Base-by-base conservation (phyloP, 2,888 invertebrate genomes). In the Galerucella pusilla region DNA sequence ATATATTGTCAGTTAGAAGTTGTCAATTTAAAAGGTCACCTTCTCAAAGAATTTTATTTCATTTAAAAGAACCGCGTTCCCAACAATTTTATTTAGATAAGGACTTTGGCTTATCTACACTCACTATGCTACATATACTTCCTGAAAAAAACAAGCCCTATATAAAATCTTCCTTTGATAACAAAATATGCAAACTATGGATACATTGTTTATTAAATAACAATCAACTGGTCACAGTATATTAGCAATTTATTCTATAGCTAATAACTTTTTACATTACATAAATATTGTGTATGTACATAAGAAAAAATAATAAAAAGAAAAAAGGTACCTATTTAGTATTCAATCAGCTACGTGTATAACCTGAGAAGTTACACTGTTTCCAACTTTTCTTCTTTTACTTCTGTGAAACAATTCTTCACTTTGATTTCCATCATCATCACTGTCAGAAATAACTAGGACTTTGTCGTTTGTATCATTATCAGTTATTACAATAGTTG, bases 391-490 rank as follows among this genome's bases (percentile, higher is more conserved):
- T 57, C 60, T 54, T 49, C 57, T 71, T 71, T 71, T 71, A 14
- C 57, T 65, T 14, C 1, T 65, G n/a, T 65, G 61, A 65, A n/a
- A 16, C 20, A 16, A 57, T 10, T 66, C 71, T 16, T 49, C 64
- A 20, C 14, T 71, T 64, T 54, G 64, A 25, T 57, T 66, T 35
- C 46, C 64, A 46, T 74, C 76, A 35, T 77, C 76, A 4, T 77
- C 76, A 59, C 74, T 77, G 57, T 77, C 76, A 16, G 76, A 77
- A 54, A 77, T 77, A 16, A 77, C 72, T 74, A 77, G 54, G 14
- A 77, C 73, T 63, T 64, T 77, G 42, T 77, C 76, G 12, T 65
- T 67, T 63, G 71, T 71, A 63, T 64, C 68, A 42, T 54, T 68
- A 60, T 74, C 74, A 35, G 66, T 68, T 35, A 74, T 74, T 59